Base-by-base conservation (phyloP, 2,888 invertebrate species). In the Cantharis rufa region DNA sequence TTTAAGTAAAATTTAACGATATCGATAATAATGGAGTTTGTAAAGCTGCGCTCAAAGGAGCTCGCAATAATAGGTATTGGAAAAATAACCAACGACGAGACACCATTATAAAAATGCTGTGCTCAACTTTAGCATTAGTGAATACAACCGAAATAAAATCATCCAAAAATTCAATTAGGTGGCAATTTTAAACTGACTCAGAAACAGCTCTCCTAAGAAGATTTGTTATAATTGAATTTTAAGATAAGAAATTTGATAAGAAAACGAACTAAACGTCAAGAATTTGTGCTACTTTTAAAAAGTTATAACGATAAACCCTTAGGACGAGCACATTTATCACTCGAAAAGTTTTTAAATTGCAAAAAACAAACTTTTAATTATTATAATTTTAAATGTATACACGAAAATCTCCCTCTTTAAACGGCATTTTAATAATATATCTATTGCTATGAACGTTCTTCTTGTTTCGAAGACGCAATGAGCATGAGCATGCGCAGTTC, bases 201-300 rank as follows among this genome's bases (percentile, higher is more conserved):
- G 81, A 78, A 78, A 75, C 78, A 80, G 78, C 77, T 79, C 82
- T 80, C 81, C 81, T 82, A 78, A 80, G 83, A 81, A 84, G 84
- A 84, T 84, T 85, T 84, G 80, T 83, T 83, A 83, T 86, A 86
- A 86, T 86, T 85, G 85, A 84, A 85, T 83, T 83, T 81, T 79
- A 82, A 81, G 84, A 84, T 84, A 84, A 84, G 83, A 81, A 78
- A 73, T 75, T 82, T 82, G 84, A 78, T 78, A 78, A 78, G 75
- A 78, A 76, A 72, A 74, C 48, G 73, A 75, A 69, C 72, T 62
- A 70, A 78, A 71, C 71, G 72, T 72, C 78, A 71, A 74, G 72
- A 78, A 75, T 63, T 75, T 71, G 48, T 16, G 74, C 64, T 71
- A 62, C 68, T 64, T 32, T 69, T 70, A 27, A 74, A 74, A 62